Percentiles rank a stretch among this genome's conserved stretches.
Evolutionary conservation across 2,888 invertebrate species (phyloP).

Genomic region (Acheta domesticus): DNA sequence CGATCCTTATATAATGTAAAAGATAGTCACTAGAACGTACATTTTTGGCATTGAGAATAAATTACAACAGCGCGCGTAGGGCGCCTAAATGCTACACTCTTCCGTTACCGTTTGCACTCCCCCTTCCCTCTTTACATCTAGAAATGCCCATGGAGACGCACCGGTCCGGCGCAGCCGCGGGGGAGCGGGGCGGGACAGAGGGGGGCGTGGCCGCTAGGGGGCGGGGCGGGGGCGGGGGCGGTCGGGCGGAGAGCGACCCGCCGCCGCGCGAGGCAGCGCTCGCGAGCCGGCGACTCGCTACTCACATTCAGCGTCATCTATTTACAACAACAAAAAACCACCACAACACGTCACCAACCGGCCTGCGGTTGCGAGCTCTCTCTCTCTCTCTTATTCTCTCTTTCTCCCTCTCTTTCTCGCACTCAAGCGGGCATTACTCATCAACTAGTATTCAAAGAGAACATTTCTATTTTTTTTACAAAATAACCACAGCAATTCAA

Average conservation of each 20-base stretch:
- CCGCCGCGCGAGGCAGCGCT: neutral
- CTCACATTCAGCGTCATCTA: neutral
- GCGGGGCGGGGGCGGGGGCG: neutral
- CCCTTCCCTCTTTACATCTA: neutral
- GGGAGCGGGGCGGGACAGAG: neutral
- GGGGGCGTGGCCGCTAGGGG: neutral
- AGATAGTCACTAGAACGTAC: neutral
- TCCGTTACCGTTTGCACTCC: neutral
- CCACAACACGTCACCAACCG: neutral
- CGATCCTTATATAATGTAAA: neutral
- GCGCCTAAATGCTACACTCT: neutral
- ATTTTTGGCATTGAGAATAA: slow-evolving; percentile 9
- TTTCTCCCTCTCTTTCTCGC: neutral
- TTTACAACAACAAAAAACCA: neutral
- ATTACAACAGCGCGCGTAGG: neutral
- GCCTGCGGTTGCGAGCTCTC: neutral
- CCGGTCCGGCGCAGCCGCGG: neutral
- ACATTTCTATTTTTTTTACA: slow-evolving; percentile 3
- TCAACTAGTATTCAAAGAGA: neutral
- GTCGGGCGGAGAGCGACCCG: neutral
- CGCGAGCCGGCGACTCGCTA: neutral
- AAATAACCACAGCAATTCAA: neutral
- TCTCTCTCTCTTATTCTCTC: neutral
- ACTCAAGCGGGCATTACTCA: neutral
- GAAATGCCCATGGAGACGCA: slow-evolving; percentile 8